A percentile compares a stretch with the other conserved stretches of the same genome.
Conservation (phyloP, 2,888 invertebrate species). For the Scelioninae gen. 1 region DNA sequence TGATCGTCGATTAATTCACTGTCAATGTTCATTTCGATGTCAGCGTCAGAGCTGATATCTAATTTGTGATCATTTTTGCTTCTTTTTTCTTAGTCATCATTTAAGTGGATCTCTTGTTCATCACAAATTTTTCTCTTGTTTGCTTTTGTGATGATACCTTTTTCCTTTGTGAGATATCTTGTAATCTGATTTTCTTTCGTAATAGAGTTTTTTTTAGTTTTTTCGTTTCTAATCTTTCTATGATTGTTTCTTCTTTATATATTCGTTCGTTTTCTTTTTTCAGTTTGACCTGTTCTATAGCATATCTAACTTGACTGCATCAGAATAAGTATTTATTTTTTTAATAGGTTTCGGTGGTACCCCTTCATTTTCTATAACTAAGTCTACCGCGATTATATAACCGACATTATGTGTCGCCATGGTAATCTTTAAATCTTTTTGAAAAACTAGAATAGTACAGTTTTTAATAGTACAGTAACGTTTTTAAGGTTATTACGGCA, state of each 20-base stretch:
- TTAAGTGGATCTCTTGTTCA: too few species aligned
- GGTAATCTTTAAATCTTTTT: slow-evolving; percentile 7
- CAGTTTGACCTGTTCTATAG: neutral
- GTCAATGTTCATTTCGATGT: too few species aligned
- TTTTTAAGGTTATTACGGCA: neutral
- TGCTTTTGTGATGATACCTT: neutral
- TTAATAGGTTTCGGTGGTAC: slow-evolving; percentile 4
- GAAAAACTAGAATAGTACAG: slow-evolving; percentile 5
- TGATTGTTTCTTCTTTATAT: slow-evolving; percentile 2
- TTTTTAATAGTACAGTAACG: neutral
- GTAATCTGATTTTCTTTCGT: neutral
- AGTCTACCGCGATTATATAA: neutral
- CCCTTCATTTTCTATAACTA: slow-evolving; percentile 6
- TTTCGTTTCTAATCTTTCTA: neutral
- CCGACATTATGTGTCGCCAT: slow-evolving; percentile 11
- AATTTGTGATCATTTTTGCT: too few species aligned
- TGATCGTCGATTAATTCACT: too few species aligned
- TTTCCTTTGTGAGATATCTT: neutral
- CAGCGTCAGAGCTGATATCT: too few species aligned
- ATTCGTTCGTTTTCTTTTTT: neutral
- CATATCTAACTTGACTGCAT: slow-evolving; percentile 1
- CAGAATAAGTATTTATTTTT: neutral
- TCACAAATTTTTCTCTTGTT: too few species aligned
- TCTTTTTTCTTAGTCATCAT: too few species aligned
- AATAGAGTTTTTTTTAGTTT: neutral